Evolutionary conservation across 2,797 vertebrate species (phyloP).

Genomic region (Clarias fuscus): DNA sequence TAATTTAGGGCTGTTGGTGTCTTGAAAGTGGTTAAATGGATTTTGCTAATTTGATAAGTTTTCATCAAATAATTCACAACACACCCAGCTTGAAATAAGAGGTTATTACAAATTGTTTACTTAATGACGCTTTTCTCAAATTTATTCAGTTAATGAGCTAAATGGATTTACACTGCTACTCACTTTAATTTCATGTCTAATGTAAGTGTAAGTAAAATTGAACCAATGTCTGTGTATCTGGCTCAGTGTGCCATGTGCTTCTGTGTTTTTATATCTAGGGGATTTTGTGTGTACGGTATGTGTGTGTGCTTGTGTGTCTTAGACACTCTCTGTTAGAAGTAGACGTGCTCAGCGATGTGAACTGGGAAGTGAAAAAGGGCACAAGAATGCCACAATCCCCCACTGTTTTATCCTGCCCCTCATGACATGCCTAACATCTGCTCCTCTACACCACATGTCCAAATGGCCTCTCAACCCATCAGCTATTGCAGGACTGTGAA

Average conservation of each 20-base stretch:
- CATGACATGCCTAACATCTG: constrained; percentile 42
- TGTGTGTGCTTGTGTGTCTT: background rate
- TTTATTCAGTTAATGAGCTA: background rate
- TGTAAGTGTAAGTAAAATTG: background rate
- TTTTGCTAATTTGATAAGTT: background rate
- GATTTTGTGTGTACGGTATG: background rate
- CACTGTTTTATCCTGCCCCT: constrained; percentile 8
- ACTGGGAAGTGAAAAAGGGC: constrained; percentile 34
- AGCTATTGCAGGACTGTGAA: background rate
- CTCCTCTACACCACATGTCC: constrained; percentile 14
- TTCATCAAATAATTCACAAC: background rate
- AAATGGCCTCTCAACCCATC: background rate
- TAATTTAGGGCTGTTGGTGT: background rate
- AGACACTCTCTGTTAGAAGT: constrained; percentile 20
- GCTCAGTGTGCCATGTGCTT: background rate
- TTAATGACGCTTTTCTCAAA: background rate
- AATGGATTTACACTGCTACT: background rate
- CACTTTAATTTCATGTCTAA: background rate
- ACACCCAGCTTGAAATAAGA: background rate
- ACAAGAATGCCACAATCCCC: constrained; percentile 33
- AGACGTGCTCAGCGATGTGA: constrained; percentile 32
- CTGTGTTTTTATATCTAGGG: background rate
- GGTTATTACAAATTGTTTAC: background rate
- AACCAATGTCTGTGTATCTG: background rate
- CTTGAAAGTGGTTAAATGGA: background rate